Conservation (phyloP, 2,888 invertebrate genomes). For the Bibio marci region DNA sequence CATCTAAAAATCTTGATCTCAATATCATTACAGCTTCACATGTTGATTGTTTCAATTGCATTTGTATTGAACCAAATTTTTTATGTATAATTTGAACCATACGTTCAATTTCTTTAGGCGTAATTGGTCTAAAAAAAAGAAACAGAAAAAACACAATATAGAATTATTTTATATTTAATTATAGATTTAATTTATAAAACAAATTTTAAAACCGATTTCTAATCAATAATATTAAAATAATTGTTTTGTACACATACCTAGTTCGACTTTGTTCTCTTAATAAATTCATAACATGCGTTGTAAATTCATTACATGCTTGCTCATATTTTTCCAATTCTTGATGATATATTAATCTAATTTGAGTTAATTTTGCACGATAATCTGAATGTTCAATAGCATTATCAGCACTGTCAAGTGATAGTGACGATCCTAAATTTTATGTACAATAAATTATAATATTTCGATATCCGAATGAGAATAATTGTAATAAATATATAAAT, state of each 20-base stretch:
- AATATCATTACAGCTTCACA: conserved; percentile 99
- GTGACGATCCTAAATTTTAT: conserved; percentile 22
- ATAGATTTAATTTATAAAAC: background rate
- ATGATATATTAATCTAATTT: conserved; percentile 97
- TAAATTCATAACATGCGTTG: conserved; percentile 99
- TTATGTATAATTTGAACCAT: conserved; percentile 98
- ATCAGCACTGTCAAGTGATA: conserved; percentile 42
- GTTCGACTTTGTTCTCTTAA: conserved; percentile 93
- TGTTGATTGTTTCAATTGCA: conserved; percentile 98
- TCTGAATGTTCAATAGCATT: conserved; percentile 99
- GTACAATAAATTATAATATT: no score
- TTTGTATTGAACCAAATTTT: conserved; percentile 93
- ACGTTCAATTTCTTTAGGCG: conserved; percentile 96
- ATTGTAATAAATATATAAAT: no score
- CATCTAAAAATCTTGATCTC: conserved; percentile 51
- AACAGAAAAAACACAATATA: conserved; percentile 4
- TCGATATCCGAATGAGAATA: no score
- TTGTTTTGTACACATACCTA: conserved; percentile 19
- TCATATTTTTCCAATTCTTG: conserved; percentile 99
- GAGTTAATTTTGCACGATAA: conserved; percentile 95
- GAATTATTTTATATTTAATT: background rate
- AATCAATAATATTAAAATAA: background rate
- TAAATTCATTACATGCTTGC: conserved; percentile 99
- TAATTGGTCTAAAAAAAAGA: conserved; percentile 56
- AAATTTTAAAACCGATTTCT: background rate